A percentile compares a stretch with the other conserved stretches of the same genome.
phyloP scores from a whole-genome alignment of 2,113 vertebrate genomes.

The Tupaia chinensis region DNA sequence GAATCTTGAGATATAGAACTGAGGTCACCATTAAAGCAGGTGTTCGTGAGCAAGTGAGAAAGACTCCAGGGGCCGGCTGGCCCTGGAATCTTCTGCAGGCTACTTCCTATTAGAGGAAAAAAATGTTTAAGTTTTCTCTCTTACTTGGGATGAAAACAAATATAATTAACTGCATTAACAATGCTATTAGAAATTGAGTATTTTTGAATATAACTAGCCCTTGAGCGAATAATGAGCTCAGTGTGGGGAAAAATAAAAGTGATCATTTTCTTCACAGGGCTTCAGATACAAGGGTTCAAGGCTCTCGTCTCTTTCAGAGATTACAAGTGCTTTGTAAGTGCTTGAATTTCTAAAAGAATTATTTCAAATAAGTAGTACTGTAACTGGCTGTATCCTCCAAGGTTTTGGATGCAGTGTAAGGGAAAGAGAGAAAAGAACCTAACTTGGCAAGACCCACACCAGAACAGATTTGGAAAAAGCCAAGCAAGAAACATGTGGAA shows the following conservation, averaged over 20 bases:
- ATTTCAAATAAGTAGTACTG: neutral
- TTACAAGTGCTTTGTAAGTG: neutral
- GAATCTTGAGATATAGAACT: constrained; percentile 84
- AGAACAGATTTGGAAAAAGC: constrained; percentile 39
- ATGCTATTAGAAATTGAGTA: constrained; percentile 40
- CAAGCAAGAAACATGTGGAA: constrained; percentile 64
- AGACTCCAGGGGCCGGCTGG: constrained; percentile 31
- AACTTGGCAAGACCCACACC: constrained; percentile 3
- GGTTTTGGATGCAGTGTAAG: neutral
- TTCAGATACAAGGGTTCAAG: neutral
- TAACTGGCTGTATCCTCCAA: neutral
- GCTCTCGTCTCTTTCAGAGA: neutral
- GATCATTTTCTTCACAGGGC: constrained; percentile 35
- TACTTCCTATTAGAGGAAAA: constrained; percentile 49
- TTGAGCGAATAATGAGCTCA: constrained; percentile 66
- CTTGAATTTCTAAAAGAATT: constrained; percentile 51
- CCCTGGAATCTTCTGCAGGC: constrained; percentile 59
- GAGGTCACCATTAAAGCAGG: constrained; percentile 90
- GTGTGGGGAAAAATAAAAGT: constrained; percentile 63
- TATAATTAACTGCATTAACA: constrained; percentile 55
- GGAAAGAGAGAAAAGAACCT: constrained; percentile 9
- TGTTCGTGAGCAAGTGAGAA: constrained; percentile 85
- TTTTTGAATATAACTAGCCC: constrained; percentile 52
- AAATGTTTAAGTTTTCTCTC: neutral
- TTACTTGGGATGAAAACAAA: constrained; percentile 1